Conservation (phyloP, 2,113 vertebrate species). For the Dermatemys mawii region DNA sequence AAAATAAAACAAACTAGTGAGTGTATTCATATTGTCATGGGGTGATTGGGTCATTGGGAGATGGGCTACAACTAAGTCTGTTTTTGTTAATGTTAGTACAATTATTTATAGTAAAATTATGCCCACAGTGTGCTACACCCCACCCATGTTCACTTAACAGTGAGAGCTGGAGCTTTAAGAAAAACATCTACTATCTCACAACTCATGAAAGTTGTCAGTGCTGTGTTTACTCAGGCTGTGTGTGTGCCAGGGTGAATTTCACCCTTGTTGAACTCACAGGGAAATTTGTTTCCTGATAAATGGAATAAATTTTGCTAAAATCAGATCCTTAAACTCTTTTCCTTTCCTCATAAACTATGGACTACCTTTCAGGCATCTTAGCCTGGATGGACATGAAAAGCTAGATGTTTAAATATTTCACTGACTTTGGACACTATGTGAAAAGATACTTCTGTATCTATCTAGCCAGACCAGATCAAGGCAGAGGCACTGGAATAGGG, state of each 20-base stretch:
- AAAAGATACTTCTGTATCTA: not conserved
- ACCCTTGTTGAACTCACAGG: not conserved
- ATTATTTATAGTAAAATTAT: constrained; percentile 31
- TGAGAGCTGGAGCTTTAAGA: constrained; percentile 24
- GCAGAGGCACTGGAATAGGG: too few relatives aligned
- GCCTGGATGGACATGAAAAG: not conserved
- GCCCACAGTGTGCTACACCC: not conserved
- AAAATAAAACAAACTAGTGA: not conserved
- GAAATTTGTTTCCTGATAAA: not conserved
- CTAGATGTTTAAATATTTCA: not conserved
- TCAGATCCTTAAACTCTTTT: not conserved
- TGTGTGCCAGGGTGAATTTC: not conserved
- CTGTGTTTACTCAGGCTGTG: not conserved
- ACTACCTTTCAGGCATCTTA: not conserved
- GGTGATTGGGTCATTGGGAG: not conserved
- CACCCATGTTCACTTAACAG: not conserved
- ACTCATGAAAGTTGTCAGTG: not conserved
- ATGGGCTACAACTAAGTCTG: not conserved
- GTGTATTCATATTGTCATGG: not conserved
- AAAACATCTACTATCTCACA: not conserved
- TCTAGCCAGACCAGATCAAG: not conserved
- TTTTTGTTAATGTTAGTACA: not conserved
- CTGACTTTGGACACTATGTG: not conserved
- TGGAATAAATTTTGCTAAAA: not conserved
- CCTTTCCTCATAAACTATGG: not conserved